A percentile compares a stretch with the other conserved stretches of the same genome.
Conservation (phyloP, 2,113 vertebrate species). For the Pterocles burchelli region DNA sequence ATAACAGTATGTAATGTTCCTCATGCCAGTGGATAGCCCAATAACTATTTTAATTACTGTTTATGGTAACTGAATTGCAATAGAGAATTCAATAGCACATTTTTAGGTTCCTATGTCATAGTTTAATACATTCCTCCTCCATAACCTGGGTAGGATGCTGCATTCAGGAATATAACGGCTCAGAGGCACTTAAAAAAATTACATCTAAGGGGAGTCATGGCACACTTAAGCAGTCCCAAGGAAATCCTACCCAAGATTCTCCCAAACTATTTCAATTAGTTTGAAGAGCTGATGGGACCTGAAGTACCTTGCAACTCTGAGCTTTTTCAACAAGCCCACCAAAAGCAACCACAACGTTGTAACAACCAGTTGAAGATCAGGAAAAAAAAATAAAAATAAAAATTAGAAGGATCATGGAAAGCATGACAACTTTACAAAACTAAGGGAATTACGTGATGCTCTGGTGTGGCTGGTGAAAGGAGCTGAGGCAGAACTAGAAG, state of each 20-base stretch:
- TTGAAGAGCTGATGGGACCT: background rate
- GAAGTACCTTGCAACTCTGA: background rate
- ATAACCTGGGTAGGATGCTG: background rate
- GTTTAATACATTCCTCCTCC: background rate
- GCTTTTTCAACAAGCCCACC: accelerated
- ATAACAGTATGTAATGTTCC: background rate
- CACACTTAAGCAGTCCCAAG: background rate
- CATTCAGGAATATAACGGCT: background rate
- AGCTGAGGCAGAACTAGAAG: background rate
- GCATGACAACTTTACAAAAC: background rate
- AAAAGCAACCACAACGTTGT: background rate
- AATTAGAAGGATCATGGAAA: background rate
- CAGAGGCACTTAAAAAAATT: background rate
- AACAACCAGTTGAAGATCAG: background rate
- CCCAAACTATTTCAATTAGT: background rate
- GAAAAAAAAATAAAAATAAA: background rate
- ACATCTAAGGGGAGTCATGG: no score
- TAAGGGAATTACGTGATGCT: background rate
- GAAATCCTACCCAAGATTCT: background rate
- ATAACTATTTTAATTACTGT: conserved; percentile 30
- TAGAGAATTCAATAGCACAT: conserved; percentile 20
- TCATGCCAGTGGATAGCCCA: conserved; percentile 10
- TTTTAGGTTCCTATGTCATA: conserved; percentile 28
- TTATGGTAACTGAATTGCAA: conserved; percentile 13
- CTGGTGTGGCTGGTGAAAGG: background rate